Evolutionary conservation across 2,113 vertebrate species (phyloP).

Genomic region (Channa argus): DNA sequence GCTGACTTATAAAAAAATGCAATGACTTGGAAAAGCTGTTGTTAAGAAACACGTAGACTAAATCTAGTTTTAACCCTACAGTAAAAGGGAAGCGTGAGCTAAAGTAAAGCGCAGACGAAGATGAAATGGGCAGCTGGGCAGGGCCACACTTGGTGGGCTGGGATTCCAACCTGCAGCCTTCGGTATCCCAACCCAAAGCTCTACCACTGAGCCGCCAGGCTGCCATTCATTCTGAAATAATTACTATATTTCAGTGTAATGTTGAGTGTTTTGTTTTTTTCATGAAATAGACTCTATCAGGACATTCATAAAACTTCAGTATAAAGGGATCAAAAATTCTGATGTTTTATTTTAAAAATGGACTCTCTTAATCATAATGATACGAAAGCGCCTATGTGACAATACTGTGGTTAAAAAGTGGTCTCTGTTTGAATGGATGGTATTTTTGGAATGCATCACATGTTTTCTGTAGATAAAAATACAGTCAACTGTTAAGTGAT

Average conservation of each 20-base stretch:
- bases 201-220: too few species aligned
- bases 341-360: background rate
- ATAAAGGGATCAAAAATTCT: background rate
- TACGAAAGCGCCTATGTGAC: too few species aligned
- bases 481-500: constrained; percentile 17
- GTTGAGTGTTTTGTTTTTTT: too few species aligned
- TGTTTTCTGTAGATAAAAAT: constrained; percentile 47
- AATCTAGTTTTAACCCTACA: constrained; percentile 30
- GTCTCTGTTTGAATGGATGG: background rate
- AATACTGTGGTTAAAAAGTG: background rate
- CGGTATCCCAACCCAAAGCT: too few species aligned
- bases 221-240: too few species aligned
- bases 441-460: constrained; percentile 32
- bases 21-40: too few species aligned
- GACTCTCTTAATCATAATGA: background rate
- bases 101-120: background rate
- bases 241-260: too few species aligned
- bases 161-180: too few species aligned
- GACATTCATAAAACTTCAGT: background rate
- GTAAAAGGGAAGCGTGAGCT: constrained; percentile 2
- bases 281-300: too few species aligned
- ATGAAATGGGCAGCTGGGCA: background rate
- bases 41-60: too few species aligned
- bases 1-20: too few species aligned
- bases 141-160: too few species aligned